phyloP scores from a whole-genome alignment of 2,797 vertebrate species.

The Harpagifer antarcticus region DNA sequence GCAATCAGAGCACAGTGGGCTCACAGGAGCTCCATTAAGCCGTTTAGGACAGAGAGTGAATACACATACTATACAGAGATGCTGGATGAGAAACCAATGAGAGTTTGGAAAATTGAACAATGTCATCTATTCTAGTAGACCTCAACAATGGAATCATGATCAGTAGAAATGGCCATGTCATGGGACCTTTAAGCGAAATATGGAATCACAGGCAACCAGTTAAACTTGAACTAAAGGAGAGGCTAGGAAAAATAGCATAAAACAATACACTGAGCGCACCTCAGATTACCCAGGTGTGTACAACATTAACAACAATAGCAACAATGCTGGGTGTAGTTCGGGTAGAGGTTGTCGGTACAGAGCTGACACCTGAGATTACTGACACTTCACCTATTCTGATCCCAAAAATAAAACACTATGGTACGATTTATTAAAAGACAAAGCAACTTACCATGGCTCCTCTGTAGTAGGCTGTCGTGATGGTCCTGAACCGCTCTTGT shows the following conservation, averaged over 20 bases:
- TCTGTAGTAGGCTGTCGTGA: slow-evolving; percentile 97
- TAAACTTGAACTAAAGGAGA: slow-evolving; percentile 34
- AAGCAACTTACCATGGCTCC: slow-evolving; percentile 91
- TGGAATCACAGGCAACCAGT: slow-evolving; percentile 24
- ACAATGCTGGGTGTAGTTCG: slow-evolving; percentile 44
- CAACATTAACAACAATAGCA: slow-evolving; percentile 3
- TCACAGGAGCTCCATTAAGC: too few species aligned
- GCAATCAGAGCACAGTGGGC: too few species aligned
- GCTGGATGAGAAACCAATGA: too few species aligned
- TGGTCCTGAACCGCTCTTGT: slow-evolving; percentile 95
- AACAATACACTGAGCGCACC: neutral
- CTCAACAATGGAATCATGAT: too few species aligned
- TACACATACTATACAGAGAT: too few species aligned
- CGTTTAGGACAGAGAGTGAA: too few species aligned
- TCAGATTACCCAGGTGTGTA: slow-evolving; percentile 14
- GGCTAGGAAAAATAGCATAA: slow-evolving; percentile 8
- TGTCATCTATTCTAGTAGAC: too few species aligned
- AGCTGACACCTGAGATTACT: slow-evolving; percentile 3
- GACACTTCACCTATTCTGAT: slow-evolving; percentile 11
- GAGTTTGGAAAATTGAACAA: too few species aligned
- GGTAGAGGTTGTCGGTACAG: neutral
- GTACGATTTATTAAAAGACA: neutral
- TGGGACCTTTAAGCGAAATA: neutral
- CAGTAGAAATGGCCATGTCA: neutral
- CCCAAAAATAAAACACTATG: neutral